Evolutionary conservation across 2,113 vertebrate genomes (phyloP).

Genomic region (Upupa epops): DNA sequence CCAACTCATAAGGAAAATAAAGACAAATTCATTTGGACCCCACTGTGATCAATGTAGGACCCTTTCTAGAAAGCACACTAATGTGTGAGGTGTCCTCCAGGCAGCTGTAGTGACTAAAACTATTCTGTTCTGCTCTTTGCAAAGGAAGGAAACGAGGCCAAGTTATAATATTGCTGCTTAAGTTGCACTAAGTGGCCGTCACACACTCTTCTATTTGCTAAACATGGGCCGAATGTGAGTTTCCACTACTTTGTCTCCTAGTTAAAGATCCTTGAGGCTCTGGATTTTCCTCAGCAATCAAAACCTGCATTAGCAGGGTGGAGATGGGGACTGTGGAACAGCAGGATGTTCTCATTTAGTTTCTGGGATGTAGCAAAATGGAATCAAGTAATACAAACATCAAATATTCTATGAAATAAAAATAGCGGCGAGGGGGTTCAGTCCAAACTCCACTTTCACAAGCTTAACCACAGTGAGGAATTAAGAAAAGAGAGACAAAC

Average conservation of each 20-base stretch:
- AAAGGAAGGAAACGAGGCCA: constrained; percentile 37
- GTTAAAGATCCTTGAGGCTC: background rate
- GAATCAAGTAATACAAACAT: background rate
- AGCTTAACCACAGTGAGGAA: background rate
- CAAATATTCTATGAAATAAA: background rate
- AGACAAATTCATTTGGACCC: background rate
- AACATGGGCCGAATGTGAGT: background rate
- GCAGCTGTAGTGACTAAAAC: background rate
- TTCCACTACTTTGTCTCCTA: background rate
- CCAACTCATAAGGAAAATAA: background rate
- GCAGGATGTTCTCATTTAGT: too few species aligned
- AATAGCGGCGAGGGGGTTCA: background rate
- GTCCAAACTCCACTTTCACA: background rate
- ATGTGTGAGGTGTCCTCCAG: background rate
- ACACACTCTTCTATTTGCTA: background rate
- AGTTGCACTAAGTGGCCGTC: background rate
- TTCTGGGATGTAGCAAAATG: too few species aligned
- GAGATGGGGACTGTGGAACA: too few species aligned
- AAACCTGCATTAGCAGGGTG: background rate
- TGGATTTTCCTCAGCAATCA: background rate
- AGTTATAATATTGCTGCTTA: background rate
- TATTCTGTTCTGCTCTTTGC: constrained; percentile 15
- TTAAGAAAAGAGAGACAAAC: background rate
- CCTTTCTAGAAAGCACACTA: background rate
- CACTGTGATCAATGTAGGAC: background rate